Evolutionary conservation across 2,797 vertebrate genomes (phyloP).

Genomic region (Nothura maculosa): DNA sequence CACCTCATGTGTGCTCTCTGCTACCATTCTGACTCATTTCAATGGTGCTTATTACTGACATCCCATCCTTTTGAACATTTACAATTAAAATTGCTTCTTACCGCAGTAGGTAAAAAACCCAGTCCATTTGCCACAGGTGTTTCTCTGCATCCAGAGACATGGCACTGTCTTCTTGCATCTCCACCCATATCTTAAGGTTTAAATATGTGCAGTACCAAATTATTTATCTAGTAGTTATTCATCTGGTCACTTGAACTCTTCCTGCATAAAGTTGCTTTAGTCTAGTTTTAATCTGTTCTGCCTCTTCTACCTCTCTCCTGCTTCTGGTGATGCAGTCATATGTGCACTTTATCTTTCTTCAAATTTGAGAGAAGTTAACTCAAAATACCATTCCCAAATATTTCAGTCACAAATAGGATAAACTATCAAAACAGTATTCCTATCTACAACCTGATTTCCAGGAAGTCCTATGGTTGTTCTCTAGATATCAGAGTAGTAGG

Average conservation of each 20-base stretch:
- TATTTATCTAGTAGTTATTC: background rate
- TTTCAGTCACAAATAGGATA: background rate
- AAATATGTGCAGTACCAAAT: background rate
- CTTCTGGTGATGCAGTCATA: background rate
- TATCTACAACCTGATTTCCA: background rate
- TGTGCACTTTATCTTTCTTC: accelerated
- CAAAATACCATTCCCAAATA: background rate
- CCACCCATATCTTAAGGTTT: background rate
- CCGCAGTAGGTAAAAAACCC: background rate
- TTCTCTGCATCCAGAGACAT: background rate
- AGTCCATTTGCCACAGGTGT: background rate
- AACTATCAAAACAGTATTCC: background rate
- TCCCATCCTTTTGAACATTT: background rate
- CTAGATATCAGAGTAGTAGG: background rate
- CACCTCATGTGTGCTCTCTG: background rate
- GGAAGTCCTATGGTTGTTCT: background rate
- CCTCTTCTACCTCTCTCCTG: background rate
- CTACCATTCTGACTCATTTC: background rate
- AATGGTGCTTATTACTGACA: background rate
- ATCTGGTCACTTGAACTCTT: background rate
- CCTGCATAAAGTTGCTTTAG: background rate
- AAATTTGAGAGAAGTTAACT: background rate
- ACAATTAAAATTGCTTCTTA: background rate
- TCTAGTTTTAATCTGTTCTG: background rate
- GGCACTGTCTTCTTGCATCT: no score